Evolutionary conservation across 2,113 vertebrate species (phyloP), one percentile per base, ranked within the genome.

Genomic region (Centropus bengalensis): DNA sequence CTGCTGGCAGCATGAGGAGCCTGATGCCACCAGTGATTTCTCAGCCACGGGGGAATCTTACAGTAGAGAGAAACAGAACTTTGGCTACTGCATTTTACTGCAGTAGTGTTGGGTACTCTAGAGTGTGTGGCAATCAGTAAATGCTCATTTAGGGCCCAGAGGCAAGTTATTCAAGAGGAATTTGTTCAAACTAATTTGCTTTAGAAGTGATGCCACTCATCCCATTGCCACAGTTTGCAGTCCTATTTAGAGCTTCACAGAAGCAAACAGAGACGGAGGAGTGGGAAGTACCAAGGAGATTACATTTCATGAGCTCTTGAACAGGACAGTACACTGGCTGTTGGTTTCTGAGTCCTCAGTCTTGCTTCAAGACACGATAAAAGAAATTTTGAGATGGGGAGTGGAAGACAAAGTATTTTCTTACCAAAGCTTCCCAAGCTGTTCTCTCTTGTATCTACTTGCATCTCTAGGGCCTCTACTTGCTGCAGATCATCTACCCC

Each of bases 341-440:
- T 10, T 74, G 12, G 10, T 82, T 83, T 66, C 22, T 7, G 14
- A 91, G 40, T 22, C 4, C 19, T 16, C 28, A 80, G 22, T 28
- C 40, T 33, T 67, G n/a, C 42, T n/a, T 94, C 45, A 42, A 70
- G 18, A 54, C 4, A 47, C 0, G 1, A 40, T 10, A 49, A 78
- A 76, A n/a, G 6, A 86, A 92, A 93, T 55, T 38, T 19, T 44
- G 36, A 73, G 22, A 44, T 0, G 3, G 42, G 33, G 47, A 94
- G 40, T 17, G 85, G 13, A 62, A 55, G 28, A 70, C 14, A 20
- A 83, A 81, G 26, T 36, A 9, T 88, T 95, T 91, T 88, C 99
- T 99, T 97, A 99, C 99, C 99, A 44, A 99, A 98, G 96, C 98
- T 99, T 21, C 98, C 98, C 96, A 99, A 95, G 85, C 98, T 99